Conservation (phyloP, 2,113 vertebrate species). For the Hylia prasina region DNA sequence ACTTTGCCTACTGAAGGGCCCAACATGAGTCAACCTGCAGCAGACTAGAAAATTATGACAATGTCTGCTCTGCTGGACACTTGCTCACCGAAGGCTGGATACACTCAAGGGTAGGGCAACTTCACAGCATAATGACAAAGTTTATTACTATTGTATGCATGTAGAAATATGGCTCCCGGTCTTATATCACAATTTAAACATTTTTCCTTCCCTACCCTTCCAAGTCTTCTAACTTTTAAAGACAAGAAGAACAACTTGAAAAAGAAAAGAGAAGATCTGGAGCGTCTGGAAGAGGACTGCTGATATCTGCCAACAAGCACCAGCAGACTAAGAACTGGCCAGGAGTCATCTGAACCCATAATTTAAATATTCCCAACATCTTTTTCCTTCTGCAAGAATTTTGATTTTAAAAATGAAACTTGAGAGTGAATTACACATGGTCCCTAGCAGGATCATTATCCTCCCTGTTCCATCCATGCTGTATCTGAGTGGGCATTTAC, state of each 20-base stretch:
- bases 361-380: neutral
- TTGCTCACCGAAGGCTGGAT: neutral
- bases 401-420: neutral
- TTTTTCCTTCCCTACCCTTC: neutral
- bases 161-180: neutral
- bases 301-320: neutral
- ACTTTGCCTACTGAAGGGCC: neutral
- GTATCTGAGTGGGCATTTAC: neutral
- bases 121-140: conserved; percentile 9
- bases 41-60: neutral
- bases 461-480: neutral
- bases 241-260: neutral
- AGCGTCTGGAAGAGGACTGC: neutral
- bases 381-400: neutral
- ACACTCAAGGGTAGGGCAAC: conserved; percentile 43
- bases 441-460: neutral
- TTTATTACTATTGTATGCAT: neutral
- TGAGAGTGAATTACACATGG: neutral
- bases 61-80: neutral
- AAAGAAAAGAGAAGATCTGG: neutral
- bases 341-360: neutral
- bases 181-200: neutral
- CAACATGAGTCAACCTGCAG: neutral
- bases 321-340: neutral
- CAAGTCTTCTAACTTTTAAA: neutral